phyloP scores from a whole-genome alignment of 2,797 vertebrate species.

The Fratercula arctica region DNA sequence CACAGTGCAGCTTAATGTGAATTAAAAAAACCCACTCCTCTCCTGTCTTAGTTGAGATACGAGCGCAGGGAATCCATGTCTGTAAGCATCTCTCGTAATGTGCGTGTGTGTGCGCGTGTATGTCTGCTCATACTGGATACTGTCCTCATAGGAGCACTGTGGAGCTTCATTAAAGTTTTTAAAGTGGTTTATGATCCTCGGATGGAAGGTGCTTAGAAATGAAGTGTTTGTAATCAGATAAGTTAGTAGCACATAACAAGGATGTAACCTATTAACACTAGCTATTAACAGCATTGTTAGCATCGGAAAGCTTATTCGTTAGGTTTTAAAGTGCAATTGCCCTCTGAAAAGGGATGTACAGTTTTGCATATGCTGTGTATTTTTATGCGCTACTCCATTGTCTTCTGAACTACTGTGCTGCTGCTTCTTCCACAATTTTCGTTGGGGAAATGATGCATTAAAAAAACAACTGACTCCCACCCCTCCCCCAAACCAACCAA shows the following conservation, averaged over 20 bases:
- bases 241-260: conserved; percentile 16
- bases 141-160: conserved; percentile 38
- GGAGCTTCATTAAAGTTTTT: conserved; percentile 26
- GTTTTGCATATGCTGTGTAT: background rate
- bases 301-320: background rate
- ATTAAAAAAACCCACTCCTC: background rate
- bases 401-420: background rate
- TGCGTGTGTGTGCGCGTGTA: fast-evolving
- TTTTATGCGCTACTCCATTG: background rate
- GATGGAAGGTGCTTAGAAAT: conserved; percentile 16
- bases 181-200: conserved; percentile 26
- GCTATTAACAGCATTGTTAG: background rate
- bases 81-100: background rate
- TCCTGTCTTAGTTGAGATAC: background rate
- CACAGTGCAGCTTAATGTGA: background rate
- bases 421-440: background rate
- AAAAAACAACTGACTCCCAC: background rate
- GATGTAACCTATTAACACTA: conserved; percentile 14
- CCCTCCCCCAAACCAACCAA: background rate
- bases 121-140: background rate
- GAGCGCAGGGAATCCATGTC: background rate
- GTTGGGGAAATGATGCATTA: background rate
- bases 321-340: background rate
- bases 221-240: conserved; percentile 28
- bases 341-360: background rate